phyloP scores from a whole-genome alignment of 2,888 invertebrate species.

The Plusia festucae region DNA sequence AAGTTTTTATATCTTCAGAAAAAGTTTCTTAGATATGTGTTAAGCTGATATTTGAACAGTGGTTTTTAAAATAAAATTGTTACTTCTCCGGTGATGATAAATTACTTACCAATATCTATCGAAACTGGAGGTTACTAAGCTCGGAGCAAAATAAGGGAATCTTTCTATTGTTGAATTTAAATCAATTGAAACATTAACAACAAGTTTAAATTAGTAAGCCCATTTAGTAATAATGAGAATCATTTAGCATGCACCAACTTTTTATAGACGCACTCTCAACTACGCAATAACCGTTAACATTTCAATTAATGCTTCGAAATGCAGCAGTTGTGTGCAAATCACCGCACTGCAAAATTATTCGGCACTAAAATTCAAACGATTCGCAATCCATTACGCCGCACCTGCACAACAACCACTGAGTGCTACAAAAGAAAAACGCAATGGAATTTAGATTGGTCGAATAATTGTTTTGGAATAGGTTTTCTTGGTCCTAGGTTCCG shows the following conservation, averaged over 20 bases:
- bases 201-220: slow-evolving; percentile 23
- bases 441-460: slow-evolving; percentile 43
- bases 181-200: not conserved
- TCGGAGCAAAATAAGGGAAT: not conserved
- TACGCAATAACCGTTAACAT: slow-evolving; percentile 40
- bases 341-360: slow-evolving; percentile 35
- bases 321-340: slow-evolving; percentile 35
- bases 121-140: not conserved
- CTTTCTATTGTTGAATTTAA: not conserved
- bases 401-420: slow-evolving; percentile 10
- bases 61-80: too few species aligned
- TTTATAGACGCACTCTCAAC: slow-evolving; percentile 34
- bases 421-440: slow-evolving; percentile 29
- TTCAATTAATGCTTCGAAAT: slow-evolving; percentile 43
- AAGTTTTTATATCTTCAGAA: not conserved
- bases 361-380: slow-evolving; percentile 20
- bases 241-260: slow-evolving; percentile 41
- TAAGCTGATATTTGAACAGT: too few species aligned
- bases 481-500: slow-evolving; percentile 31
- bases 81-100: too few species aligned
- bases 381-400: slow-evolving; percentile 29
- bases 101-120: not conserved
- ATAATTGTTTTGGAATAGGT: slow-evolving; percentile 32
- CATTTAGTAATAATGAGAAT: slow-evolving; percentile 28
- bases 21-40: not conserved